Percentiles rank a stretch among this genome's conserved stretches.
phyloP scores from a whole-genome alignment of 2,888 invertebrate genomes.

The Drosophila colorata region DNA sequence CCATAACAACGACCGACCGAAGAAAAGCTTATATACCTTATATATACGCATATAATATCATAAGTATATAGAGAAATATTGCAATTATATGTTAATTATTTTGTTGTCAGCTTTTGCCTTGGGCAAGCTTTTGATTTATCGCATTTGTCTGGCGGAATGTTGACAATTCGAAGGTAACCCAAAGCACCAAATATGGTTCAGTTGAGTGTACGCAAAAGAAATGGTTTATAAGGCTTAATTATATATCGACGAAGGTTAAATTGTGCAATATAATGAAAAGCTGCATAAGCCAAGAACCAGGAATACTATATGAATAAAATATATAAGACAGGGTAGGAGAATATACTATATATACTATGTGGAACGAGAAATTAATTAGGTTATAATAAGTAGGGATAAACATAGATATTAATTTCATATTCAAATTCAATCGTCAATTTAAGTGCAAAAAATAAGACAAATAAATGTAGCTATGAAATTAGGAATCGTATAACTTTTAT shows the following conservation, averaged over 20 bases:
- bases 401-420: too few species aligned
- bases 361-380: too few species aligned
- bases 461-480: too few species aligned
- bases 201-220: constrained; percentile 19
- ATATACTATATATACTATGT: too few species aligned
- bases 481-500: too few species aligned
- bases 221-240: constrained; percentile 21
- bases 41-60: constrained; percentile 11
- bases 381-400: too few species aligned
- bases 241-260: constrained; percentile 28
- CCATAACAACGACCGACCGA: not conserved
- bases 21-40: constrained; percentile 18
- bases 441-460: too few species aligned
- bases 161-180: constrained; percentile 24
- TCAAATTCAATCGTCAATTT: too few species aligned
- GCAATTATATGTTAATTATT: constrained; percentile 65
- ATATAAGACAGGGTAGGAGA: too few species aligned
- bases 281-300: not conserved
- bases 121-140: constrained; percentile 59
- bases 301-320: too few species aligned
- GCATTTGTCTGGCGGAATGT: constrained; percentile 31
- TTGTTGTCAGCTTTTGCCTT: constrained; percentile 49
- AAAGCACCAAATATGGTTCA: constrained; percentile 40
- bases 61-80: constrained; percentile 8
- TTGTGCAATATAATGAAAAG: constrained; percentile 20